Conservation (phyloP, 2,113 vertebrate species). For the Vulpes ferrilata region DNA sequence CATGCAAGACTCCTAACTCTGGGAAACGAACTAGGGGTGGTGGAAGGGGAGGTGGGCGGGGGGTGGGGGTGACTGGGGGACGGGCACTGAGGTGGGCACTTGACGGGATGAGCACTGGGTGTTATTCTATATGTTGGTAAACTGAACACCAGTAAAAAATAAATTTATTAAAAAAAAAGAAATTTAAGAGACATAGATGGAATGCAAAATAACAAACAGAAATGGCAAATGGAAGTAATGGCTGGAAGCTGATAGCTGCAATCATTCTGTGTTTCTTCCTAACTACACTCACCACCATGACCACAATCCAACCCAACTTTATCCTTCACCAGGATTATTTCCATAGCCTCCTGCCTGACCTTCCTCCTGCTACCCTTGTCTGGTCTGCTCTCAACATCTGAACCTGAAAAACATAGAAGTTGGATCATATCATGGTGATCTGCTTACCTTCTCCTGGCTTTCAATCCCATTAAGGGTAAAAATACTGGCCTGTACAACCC, state of each 20-base stretch:
- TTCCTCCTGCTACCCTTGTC: neutral
- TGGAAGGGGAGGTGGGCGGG: no score
- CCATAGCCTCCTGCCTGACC: neutral
- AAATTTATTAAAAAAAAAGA: neutral
- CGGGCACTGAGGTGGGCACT: no score
- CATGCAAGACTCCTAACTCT: no score
- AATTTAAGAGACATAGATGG: neutral
- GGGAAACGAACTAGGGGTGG: no score
- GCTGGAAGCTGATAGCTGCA: neutral
- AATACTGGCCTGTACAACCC: no score
- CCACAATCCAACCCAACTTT: neutral
- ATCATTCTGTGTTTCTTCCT: neutral
- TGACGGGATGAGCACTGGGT: no score
- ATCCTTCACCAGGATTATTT: neutral
- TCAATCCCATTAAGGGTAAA: neutral
- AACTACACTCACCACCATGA: neutral
- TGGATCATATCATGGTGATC: neutral
- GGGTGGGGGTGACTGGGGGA: no score
- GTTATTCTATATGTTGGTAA: no score
- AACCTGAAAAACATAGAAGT: neutral
- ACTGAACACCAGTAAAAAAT: no score
- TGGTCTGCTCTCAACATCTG: neutral
- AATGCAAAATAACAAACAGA: conserved; percentile 22
- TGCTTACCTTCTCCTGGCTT: neutral
- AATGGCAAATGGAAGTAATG: neutral